Evolutionary conservation across 2,797 vertebrate species (phyloP).

Genomic region (Tokudaia muenninki): DNA sequence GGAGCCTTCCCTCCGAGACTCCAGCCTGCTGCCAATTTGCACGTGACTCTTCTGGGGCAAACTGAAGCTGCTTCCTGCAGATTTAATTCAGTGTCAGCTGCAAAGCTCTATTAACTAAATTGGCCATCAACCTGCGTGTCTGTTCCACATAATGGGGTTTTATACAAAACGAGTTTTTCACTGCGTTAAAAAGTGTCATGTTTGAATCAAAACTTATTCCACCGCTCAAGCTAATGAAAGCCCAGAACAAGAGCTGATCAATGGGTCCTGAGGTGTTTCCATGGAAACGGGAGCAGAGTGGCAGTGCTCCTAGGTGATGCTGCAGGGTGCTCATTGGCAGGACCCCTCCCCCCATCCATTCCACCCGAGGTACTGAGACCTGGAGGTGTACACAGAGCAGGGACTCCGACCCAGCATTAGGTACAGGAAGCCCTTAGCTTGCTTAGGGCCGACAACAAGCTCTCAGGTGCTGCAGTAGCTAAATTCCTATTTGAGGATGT

Average conservation of each 20-base stretch:
- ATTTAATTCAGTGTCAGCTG: slow-evolving; percentile 82
- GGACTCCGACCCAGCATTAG: background rate
- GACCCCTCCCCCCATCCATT: background rate
- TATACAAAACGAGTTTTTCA: slow-evolving; percentile 85
- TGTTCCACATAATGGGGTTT: slow-evolving; percentile 85
- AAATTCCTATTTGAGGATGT: background rate
- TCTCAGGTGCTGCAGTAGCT: background rate
- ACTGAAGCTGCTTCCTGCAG: slow-evolving; percentile 76
- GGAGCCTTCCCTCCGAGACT: background rate
- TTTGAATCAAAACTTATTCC: slow-evolving; percentile 90
- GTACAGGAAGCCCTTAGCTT: background rate
- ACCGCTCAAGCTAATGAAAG: slow-evolving; percentile 86
- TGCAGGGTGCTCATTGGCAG: background rate
- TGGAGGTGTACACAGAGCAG: background rate
- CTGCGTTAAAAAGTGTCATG: slow-evolving; percentile 86
- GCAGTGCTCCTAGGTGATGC: slow-evolving; percentile 45
- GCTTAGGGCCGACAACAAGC: no score
- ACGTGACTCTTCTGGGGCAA: slow-evolving; percentile 68
- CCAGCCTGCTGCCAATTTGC: slow-evolving; percentile 17
- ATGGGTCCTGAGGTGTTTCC: slow-evolving; percentile 84
- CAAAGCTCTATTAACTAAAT: slow-evolving; percentile 88
- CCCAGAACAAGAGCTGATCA: slow-evolving; percentile 87
- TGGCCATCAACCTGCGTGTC: slow-evolving; percentile 87
- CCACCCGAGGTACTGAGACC: background rate
- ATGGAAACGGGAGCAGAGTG: slow-evolving; percentile 85